phyloP scores from a whole-genome alignment of 2,797 vertebrate genomes.

The Avahi laniger region DNA sequence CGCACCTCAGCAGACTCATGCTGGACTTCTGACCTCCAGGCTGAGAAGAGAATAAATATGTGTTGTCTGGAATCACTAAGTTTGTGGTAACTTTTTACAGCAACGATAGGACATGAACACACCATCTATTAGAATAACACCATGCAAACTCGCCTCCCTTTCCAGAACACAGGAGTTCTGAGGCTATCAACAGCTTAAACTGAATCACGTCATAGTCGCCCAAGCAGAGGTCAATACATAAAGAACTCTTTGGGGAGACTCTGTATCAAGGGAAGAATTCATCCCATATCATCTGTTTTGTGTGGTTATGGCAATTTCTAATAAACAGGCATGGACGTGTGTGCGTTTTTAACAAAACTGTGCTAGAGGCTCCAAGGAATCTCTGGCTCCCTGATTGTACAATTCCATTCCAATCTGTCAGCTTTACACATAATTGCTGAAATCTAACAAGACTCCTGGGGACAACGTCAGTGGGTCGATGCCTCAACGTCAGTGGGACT shows the following conservation, averaged over 20 bases:
- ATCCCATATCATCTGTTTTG: not conserved
- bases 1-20: not conserved
- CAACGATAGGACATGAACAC: not conserved
- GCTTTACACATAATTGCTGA: not conserved
- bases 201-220: not conserved
- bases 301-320: not conserved
- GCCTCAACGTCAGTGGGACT: not conserved
- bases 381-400: not conserved
- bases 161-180: not conserved
- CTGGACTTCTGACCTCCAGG: not conserved
- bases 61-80: not conserved
- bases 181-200: not conserved
- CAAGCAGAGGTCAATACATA: not conserved
- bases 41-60: not conserved
- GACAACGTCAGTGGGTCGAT: not conserved
- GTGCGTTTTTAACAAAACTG: not conserved
- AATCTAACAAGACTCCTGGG: conserved; percentile 8
- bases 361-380: not conserved
- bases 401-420: not conserved
- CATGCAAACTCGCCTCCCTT: not conserved
- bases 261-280: not conserved
- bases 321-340: not conserved
- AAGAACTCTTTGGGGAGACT: not conserved
- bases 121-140: not conserved
- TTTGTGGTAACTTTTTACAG: not conserved